Conservation (phyloP, 1,140 invertebrate genomes). For the Bombus superbus region DNA sequence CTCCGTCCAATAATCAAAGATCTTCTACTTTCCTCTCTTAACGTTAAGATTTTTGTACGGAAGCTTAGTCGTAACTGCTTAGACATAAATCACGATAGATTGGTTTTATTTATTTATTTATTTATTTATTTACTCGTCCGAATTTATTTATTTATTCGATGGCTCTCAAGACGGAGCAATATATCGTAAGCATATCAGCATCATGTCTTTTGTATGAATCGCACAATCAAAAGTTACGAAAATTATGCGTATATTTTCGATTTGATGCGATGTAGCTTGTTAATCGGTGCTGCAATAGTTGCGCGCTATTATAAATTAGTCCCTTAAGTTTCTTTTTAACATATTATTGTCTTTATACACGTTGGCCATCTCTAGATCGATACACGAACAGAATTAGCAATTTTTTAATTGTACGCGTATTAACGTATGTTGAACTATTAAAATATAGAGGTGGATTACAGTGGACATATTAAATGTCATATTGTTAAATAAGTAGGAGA, state of each 20-base stretch:
- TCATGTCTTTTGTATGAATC: constrained; percentile 41
- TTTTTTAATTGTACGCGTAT: constrained; percentile 18
- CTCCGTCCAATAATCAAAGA: constrained; percentile 65
- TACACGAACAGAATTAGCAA: constrained; percentile 1
- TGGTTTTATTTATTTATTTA: constrained; percentile 51
- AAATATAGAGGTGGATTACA: constrained; percentile 15
- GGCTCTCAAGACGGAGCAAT: constrained; percentile 47
- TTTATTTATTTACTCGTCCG: neutral
- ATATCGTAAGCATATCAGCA: constrained; percentile 69
- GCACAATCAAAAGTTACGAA: neutral
- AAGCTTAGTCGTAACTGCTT: constrained; percentile 61
- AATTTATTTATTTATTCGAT: constrained; percentile 50
- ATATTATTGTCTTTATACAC: constrained; percentile 16
- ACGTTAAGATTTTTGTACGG: constrained; percentile 63
- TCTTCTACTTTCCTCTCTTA: constrained; percentile 53
- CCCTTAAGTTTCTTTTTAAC: constrained; percentile 14
- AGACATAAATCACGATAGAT: constrained; percentile 48
- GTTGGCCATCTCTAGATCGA: constrained; percentile 2
- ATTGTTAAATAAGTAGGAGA: constrained; percentile 12
- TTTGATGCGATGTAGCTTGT: neutral
- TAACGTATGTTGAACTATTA: neutral
- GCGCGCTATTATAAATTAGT: constrained; percentile 4
- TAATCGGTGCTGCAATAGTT: neutral
- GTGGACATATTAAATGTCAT: neutral
- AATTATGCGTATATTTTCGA: constrained; percentile 1